These are phyloP conservation scores for Hemiscyllium ocellatum DNA, from an alignment of 2,113 vertebrate genomes.

Conservation along the genomic window DNA sequence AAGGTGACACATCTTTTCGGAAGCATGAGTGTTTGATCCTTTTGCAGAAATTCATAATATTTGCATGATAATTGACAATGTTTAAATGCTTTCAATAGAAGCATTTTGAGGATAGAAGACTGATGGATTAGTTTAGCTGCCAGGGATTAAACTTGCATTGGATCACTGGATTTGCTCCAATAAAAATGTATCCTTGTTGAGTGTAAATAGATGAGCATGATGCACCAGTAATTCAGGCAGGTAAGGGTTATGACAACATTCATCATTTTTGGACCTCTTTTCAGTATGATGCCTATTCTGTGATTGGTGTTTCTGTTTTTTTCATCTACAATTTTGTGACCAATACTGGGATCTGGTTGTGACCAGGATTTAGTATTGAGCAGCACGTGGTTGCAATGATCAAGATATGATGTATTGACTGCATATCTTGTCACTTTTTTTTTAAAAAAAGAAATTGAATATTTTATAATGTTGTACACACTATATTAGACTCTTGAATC, in stretches of 20 bases:
- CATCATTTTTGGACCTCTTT: background rate
- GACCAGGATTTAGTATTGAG: background rate
- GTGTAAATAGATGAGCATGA: background rate
- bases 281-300: background rate
- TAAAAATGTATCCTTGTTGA: background rate
- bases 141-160: constrained; percentile 28
- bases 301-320: background rate
- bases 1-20: background rate
- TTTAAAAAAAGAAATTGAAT: background rate
- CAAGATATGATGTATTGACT: background rate
- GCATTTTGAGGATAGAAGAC: background rate
- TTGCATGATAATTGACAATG: background rate
- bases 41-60: background rate
- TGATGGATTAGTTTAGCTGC: background rate
- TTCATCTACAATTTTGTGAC: background rate
- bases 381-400: background rate
- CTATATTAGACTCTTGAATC: background rate
- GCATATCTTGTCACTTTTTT: background rate
- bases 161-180: constrained; percentile 21
- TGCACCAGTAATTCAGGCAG: background rate
- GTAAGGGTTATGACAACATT: constrained; percentile 25
- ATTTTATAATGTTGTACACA: background rate
- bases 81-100: background rate
- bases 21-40: background rate
- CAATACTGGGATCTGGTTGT: background rate